Base-by-base conservation (phyloP, 2,888 invertebrate species). In the Andrena bucephala region DNA sequence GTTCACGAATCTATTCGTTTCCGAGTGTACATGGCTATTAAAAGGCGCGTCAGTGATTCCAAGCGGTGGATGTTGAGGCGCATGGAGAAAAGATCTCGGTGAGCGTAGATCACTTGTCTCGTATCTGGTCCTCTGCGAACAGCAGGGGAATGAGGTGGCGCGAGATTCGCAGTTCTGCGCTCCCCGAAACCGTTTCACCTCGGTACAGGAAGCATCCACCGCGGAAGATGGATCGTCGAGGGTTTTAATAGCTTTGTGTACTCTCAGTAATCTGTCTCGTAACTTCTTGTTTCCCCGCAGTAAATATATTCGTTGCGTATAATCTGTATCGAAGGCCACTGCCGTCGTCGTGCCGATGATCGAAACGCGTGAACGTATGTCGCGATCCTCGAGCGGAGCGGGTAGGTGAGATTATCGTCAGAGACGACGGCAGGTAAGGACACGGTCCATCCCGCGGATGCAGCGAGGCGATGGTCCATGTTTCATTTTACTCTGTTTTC, bases 221-320 rank as follows among this genome's bases (percentile, higher is more conserved):
- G 16, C 6, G 29, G n/a, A 0, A 4, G n/a, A 63, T 67, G 67
- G 67, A 42, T 68, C 81, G 81, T 57, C 63, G 68, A 54, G 81
- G 80, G 57, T 68, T 57, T 80, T 63, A 48, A 68, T 72, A 63
- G 81, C 81, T 69, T 67, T 48, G 54, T 81, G 71, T 54, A 73
- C 62, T 71, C 63, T 79, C 79, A 80, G 73, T 81, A 85, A 83
- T 59, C 33, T 81, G 65, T 83, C 79, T 83, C 68, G 88, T 87
- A 84, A 87, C 42, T 81, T 85, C 72, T 88, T 87, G 79, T 86
- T 77, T 73, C 42, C 79, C 73, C 85, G 86, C 88, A 87, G 83
- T 87, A 87, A 87, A 42, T 42, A 42, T 77, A 48, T 77, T 73
- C 63, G 83, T 88, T 85, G 80, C 77, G 73, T 81, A 78, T 82